A percentile compares a stretch with the other conserved stretches of the same genome.
Evolutionary conservation across 2,113 vertebrate genomes (phyloP).

Genomic region (Chloropsis cyanopogon): DNA sequence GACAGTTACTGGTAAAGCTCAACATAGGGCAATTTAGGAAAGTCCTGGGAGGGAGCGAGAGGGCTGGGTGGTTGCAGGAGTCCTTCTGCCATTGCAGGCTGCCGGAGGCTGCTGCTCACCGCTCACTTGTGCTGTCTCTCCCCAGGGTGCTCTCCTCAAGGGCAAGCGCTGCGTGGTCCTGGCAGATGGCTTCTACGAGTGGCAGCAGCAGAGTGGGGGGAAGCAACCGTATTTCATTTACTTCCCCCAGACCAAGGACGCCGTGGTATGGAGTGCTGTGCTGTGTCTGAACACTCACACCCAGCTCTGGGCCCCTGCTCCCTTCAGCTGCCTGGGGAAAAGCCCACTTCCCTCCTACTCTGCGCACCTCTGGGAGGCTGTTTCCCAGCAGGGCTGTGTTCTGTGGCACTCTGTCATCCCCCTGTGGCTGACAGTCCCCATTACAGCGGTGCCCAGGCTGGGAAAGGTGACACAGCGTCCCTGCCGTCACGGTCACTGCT

Average conservation of each 20-base stretch:
- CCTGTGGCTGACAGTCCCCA: accelerated
- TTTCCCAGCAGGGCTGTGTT: not conserved
- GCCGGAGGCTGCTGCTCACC: not conserved
- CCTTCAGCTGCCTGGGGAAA: not conserved
- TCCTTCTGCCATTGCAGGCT: not conserved
- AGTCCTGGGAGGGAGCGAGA: accelerated
- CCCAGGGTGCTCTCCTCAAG: slow-evolving; percentile 84
- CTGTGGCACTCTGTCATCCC: accelerated
- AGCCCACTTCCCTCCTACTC: not conserved
- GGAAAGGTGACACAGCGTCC: accelerated
- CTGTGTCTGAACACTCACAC: not conserved
- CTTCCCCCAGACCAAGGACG: slow-evolving; percentile 78
- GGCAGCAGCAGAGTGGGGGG: slow-evolving; percentile 75
- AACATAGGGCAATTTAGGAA: not conserved
- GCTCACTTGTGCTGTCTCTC: not conserved
- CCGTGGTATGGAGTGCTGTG: not conserved
- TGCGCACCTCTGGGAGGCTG: not conserved
- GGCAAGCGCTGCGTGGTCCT: slow-evolving; percentile 92
- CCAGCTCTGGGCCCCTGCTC: not conserved
- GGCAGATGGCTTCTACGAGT: slow-evolving; percentile 96
- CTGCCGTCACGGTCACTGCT: not conserved
- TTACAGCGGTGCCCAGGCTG: not conserved
- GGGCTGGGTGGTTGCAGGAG: not conserved
- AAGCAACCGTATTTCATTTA: slow-evolving; percentile 96
- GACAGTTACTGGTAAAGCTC: not conserved